phyloP scores from a whole-genome alignment of 2,888 invertebrate genomes.

The Leptopilina myrica region DNA sequence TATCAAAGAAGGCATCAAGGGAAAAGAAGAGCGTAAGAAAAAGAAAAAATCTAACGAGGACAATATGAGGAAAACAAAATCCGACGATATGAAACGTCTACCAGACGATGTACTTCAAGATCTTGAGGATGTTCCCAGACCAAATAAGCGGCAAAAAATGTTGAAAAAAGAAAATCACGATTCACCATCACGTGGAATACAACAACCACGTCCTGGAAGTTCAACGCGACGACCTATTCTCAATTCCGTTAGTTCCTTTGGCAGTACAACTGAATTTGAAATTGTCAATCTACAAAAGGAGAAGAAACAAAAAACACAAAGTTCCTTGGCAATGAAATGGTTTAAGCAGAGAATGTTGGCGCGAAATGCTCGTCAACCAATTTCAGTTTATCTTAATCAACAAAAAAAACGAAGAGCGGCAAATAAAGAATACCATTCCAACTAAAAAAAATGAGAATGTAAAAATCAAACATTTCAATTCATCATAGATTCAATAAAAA shows the following conservation, averaged over 20 bases:
- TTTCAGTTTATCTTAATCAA: conserved; percentile 64
- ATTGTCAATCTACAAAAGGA: conserved; percentile 63
- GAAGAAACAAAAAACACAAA: conserved; percentile 55
- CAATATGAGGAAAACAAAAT: background rate
- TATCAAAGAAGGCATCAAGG: conserved; percentile 19
- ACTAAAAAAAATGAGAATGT: background rate
- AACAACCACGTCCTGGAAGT: too few relatives aligned
- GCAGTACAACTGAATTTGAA: conserved; percentile 67
- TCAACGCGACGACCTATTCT: background rate
- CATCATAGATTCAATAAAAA: too few relatives aligned
- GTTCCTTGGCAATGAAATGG: conserved; percentile 46
- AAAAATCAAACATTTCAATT: background rate
- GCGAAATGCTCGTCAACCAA: conserved; percentile 64
- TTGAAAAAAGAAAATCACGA: conserved; percentile 22
- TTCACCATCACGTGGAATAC: conserved; percentile 5
- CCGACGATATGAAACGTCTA: conserved; percentile 61
- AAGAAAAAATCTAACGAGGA: conserved; percentile 48
- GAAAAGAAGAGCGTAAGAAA: background rate
- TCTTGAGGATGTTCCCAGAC: conserved; percentile 59
- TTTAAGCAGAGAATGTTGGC: conserved; percentile 67
- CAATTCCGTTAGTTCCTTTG: conserved; percentile 56
- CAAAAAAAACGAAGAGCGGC: conserved; percentile 63
- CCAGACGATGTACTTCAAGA: conserved; percentile 62
- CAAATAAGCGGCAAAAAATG: conserved; percentile 51
- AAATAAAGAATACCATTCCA: background rate